phyloP scores from a whole-genome alignment of 2,888 invertebrate genomes.

The Dexiosoma caninum region DNA sequence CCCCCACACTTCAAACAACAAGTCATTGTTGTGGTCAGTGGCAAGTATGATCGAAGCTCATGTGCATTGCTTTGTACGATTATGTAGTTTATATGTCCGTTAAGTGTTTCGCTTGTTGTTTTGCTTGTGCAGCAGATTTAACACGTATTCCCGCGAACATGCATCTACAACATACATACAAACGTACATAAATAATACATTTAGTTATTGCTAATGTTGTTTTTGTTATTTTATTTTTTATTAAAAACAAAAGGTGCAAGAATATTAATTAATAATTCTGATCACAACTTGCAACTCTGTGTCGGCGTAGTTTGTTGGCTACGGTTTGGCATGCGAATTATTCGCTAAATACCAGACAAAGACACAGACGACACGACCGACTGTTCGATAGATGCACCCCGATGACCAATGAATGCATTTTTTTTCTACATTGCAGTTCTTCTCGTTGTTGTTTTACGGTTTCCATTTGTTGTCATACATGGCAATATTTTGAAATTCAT shows the following conservation, averaged over 20 bases:
- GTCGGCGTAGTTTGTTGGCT: constrained; percentile 72
- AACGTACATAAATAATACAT: constrained; percentile 39
- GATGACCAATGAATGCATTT: constrained; percentile 65
- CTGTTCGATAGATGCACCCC: constrained; percentile 58
- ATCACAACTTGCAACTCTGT: constrained; percentile 74
- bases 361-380: constrained; percentile 43
- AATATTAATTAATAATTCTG: constrained; percentile 78
- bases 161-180: constrained; percentile 19
- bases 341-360: constrained; percentile 66
- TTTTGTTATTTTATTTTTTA: constrained; percentile 8
- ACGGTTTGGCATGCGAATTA: constrained; percentile 73
- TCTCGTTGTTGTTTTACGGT: constrained; percentile 50
- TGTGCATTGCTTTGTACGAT: no score
- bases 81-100: constrained; percentile 2
- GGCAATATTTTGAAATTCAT: constrained; percentile 53
- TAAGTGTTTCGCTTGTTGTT: constrained; percentile 44
- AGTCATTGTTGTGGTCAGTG: constrained; percentile 1
- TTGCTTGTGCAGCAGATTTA: constrained; percentile 42
- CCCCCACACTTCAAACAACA: neutral
- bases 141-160: constrained; percentile 51
- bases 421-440: constrained; percentile 60
- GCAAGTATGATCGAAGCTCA: constrained; percentile 1
- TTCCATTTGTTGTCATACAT: constrained; percentile 57
- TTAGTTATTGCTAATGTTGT: constrained; percentile 28
- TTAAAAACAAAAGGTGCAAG: constrained; percentile 73